These are phyloP conservation scores for Ptiloglossa arizonensis DNA, from an alignment of 1,140 invertebrate species.

Conservation along the genomic window DNA sequence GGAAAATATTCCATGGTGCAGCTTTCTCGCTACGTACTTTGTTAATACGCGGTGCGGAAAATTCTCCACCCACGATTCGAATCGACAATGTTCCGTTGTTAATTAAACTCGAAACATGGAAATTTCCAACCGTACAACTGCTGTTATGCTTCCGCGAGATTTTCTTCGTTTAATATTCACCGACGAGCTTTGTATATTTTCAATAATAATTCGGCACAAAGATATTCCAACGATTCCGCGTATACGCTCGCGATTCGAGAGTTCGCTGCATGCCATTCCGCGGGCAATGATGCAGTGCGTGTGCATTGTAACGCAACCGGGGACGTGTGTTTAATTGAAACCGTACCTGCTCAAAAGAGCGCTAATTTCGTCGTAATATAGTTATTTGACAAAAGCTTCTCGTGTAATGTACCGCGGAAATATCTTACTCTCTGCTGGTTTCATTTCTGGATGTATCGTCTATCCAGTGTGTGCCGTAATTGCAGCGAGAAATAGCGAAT, in stretches of 20 bases:
- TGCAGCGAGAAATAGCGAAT: too few species aligned
- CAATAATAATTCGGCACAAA: neutral
- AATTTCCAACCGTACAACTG: neutral
- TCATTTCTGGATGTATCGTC: too few species aligned
- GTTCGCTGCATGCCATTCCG: neutral
- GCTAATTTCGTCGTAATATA: neutral
- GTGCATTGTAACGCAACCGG: neutral
- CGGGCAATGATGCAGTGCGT: neutral
- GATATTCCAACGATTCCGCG: neutral
- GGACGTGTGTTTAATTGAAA: conserved; percentile 21
- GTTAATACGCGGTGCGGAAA: too few species aligned
- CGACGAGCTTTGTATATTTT: neutral
- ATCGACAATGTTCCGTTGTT: neutral
- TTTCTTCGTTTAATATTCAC: neutral
- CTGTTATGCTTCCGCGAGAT: too few species aligned
- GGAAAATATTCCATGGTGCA: too few species aligned
- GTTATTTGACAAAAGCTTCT: neutral
- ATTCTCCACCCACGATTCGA: too few species aligned
- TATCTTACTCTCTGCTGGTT: too few species aligned
- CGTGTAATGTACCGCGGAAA: neutral
- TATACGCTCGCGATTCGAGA: neutral
- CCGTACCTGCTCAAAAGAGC: neutral
- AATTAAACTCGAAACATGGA: neutral
- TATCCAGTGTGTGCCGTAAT: too few species aligned
- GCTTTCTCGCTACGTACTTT: too few species aligned